These are phyloP conservation scores for Aspiorhynchus laticeps DNA, from an alignment of 2,113 vertebrate species.

Conservation along the genomic window DNA sequence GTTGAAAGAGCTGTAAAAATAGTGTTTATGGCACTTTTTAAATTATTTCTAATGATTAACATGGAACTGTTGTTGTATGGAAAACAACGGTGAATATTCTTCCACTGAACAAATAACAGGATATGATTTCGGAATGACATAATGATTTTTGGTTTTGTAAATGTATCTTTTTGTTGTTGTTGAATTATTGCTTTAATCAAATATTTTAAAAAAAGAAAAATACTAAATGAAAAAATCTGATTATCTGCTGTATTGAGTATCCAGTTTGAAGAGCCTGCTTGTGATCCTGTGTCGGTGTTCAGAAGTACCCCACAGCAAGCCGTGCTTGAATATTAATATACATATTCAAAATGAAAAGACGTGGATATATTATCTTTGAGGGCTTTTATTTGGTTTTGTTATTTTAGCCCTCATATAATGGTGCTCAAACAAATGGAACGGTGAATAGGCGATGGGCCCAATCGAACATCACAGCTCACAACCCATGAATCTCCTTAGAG, in stretches of 20 bases:
- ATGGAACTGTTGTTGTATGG: not conserved
- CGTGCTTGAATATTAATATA: constrained; percentile 1
- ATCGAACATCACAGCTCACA: constrained; percentile 30
- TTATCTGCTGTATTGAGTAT: constrained; percentile 2
- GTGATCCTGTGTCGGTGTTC: not conserved
- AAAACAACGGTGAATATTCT: not conserved
- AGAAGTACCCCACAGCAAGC: constrained; percentile 2
- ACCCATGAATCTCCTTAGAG: constrained; percentile 35
- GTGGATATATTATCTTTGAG: not conserved
- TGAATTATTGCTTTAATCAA: not conserved
- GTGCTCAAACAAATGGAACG: constrained; percentile 13
- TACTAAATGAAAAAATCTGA: not conserved
- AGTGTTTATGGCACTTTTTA: not conserved
- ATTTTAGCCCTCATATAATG: constrained; percentile 6
- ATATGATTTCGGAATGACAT: not conserved
- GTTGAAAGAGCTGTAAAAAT: not conserved
- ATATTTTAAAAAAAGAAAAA: not conserved
- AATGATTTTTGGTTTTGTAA: not conserved
- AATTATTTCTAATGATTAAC: not conserved
- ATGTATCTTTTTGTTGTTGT: not conserved
- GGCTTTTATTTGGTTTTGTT: constrained; percentile 22
- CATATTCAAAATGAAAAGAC: constrained; percentile 15
- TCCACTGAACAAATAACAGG: not conserved
- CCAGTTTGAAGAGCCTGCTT: not conserved
- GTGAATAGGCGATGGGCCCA: constrained; percentile 28